These are phyloP conservation scores for Acanthisitta chloris DNA, from an alignment of 2,113 vertebrate species.

Conservation along the genomic window DNA sequence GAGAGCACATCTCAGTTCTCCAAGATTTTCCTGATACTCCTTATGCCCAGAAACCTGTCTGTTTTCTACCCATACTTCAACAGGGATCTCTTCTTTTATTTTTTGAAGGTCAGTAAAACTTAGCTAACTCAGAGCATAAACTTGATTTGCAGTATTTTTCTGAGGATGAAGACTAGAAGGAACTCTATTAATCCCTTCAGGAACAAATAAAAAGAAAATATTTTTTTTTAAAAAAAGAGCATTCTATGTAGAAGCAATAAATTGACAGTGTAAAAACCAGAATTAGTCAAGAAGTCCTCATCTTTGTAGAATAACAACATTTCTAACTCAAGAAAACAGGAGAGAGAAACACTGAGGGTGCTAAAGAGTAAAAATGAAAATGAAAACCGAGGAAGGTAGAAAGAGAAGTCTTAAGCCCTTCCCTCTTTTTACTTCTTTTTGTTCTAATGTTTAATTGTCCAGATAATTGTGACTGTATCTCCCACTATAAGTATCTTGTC, in stretches of 20 bases:
- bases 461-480: constrained; percentile 37
- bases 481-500: constrained; percentile 56
- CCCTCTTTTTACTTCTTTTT: constrained; percentile 2
- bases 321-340: neutral
- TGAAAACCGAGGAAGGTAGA: neutral
- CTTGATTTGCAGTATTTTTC: neutral
- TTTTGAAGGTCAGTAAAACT: neutral
- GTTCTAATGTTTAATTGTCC: constrained; percentile 55
- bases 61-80: neutral
- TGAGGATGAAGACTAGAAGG: neutral
- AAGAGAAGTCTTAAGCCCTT: neutral
- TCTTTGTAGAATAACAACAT: neutral
- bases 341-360: neutral
- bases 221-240: neutral
- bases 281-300: neutral
- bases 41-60: neutral
- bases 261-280: neutral
- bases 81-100: neutral
- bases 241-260: neutral
- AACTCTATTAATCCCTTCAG: neutral
- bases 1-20: neutral
- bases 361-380: neutral
- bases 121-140: neutral
- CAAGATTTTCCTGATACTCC: neutral
- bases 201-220: neutral